These are phyloP conservation scores for Mormyrus hasselquistii DNA, from an alignment of 2,797 vertebrate genomes.

Conservation along the genomic window DNA sequence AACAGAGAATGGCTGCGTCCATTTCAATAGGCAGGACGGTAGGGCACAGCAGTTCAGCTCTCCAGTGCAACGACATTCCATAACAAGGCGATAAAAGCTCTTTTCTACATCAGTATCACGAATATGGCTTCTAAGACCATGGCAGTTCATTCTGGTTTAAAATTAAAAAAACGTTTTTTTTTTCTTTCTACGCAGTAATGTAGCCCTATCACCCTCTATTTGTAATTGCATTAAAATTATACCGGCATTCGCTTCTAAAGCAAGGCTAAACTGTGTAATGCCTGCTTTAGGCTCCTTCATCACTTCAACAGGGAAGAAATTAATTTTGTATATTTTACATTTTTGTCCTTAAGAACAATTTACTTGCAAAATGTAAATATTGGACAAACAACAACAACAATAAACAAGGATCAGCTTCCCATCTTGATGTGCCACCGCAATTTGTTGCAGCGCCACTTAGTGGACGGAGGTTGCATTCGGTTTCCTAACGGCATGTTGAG, in stretches of 20 bases:
- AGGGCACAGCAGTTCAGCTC: neutral
- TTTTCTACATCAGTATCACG: neutral
- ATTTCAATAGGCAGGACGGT: neutral
- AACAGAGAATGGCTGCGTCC: neutral
- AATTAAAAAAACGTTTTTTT: neutral
- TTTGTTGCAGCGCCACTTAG: neutral
- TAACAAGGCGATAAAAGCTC: neutral
- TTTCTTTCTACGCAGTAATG: neutral
- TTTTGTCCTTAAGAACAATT: neutral
- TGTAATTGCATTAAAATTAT: neutral
- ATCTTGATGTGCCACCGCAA: neutral
- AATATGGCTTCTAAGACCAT: neutral
- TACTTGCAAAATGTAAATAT: neutral
- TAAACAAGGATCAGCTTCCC: neutral
- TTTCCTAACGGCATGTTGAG: neutral
- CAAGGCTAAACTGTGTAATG: neutral
- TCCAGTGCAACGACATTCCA: neutral
- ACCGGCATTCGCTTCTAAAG: neutral
- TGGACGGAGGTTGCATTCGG: neutral
- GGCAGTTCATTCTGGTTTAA: neutral
- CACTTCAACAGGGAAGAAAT: neutral
- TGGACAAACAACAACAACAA: neutral
- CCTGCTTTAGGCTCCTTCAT: neutral
- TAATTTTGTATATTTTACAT: neutral
- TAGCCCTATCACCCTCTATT: neutral